Percentiles rank a stretch among this genome's conserved stretches.
Evolutionary conservation across 2,797 vertebrate genomes (phyloP).

Genomic region (Channallabes apus): DNA sequence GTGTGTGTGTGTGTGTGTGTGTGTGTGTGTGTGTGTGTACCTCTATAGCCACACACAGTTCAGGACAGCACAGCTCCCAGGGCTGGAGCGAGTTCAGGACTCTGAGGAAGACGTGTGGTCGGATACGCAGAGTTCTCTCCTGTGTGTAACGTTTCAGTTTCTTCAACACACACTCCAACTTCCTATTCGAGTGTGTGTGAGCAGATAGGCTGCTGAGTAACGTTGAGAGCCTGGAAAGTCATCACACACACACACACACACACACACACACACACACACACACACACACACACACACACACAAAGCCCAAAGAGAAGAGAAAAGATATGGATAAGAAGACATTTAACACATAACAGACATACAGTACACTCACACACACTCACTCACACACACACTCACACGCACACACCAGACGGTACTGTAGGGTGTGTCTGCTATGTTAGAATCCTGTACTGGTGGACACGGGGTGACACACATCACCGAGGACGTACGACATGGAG

Average conservation of each 20-base stretch:
- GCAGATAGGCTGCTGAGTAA: conserved; percentile 69
- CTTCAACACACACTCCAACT: conserved; percentile 65
- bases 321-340: not conserved
- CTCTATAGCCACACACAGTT: conserved; percentile 76
- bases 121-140: conserved; percentile 64
- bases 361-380: conserved; percentile 34
- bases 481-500: conserved; percentile 55
- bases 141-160: conserved; percentile 73
- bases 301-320: not conserved
- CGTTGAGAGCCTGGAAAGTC: conserved; percentile 67
- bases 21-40: conserved; percentile 52
- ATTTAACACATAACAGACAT: not conserved
- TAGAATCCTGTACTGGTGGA: conserved; percentile 27
- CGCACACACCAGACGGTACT: conserved; percentile 56
- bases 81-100: conserved; percentile 67
- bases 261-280: not conserved
- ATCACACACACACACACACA: conserved; percentile 6
- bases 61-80: conserved; percentile 78
- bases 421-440: conserved; percentile 40
- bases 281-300: conserved; percentile 5
- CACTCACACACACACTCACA: conserved; percentile 14
- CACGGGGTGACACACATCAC: conserved; percentile 42
- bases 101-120: conserved; percentile 68
- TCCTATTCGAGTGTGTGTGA: conserved; percentile 64
- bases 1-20: conserved; percentile 3